Evolutionary conservation across 2,888 invertebrate genomes (phyloP).

Genomic region (Dryobota labecula): DNA sequence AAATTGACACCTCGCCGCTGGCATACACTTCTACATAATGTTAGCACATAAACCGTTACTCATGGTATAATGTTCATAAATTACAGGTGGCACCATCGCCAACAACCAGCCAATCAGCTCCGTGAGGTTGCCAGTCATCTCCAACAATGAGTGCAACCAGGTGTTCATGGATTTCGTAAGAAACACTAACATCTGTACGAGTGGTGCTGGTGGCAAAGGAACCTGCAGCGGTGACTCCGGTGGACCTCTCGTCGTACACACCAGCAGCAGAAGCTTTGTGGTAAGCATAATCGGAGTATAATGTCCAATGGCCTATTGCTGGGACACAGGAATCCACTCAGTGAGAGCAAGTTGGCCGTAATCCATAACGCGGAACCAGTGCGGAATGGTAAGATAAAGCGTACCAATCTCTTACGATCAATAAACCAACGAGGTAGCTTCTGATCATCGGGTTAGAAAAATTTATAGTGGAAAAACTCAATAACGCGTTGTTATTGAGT

Average conservation of each 20-base stretch:
- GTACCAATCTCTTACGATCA: not conserved
- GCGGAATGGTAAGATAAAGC: not conserved
- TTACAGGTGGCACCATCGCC: constrained; percentile 68
- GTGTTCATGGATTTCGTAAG: constrained; percentile 67
- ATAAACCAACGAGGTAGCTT: not conserved
- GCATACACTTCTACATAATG: not conserved
- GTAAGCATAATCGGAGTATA: constrained; percentile 46
- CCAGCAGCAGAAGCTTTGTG: constrained; percentile 46
- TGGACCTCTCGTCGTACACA: constrained; percentile 68
- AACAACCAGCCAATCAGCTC: constrained; percentile 72
- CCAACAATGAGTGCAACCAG: constrained; percentile 69
- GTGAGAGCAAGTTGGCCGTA: not conserved
- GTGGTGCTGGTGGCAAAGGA: constrained; percentile 72
- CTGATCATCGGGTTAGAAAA: not conserved
- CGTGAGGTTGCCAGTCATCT: constrained; percentile 73
- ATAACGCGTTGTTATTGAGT: not conserved
- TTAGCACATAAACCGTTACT: not conserved
- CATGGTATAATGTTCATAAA: not conserved
- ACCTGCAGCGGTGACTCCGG: constrained; percentile 76
- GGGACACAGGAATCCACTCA: not conserved
- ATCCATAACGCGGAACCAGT: not conserved
- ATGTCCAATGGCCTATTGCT: not conserved
- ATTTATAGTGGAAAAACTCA: not conserved
- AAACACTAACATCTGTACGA: constrained; percentile 75
- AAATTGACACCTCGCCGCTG: too few species aligned